Percentiles rank a stretch among this genome's conserved stretches.
These are phyloP conservation scores for Spodoptera littoralis DNA, from an alignment of 2,888 invertebrate genomes.

Conservation along the genomic window DNA sequence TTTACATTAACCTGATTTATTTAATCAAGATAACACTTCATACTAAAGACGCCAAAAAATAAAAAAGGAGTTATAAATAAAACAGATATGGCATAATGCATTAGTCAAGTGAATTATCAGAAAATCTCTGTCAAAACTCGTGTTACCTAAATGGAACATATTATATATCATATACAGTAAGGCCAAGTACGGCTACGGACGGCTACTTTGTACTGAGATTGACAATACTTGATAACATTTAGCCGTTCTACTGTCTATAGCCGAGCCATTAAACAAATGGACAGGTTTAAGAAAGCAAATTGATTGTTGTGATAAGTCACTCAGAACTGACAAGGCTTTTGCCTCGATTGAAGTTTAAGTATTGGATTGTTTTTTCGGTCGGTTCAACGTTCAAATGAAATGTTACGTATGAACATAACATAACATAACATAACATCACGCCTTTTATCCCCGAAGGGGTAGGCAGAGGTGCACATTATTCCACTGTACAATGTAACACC, in stretches of 20 bases:
- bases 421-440: too few relatives aligned
- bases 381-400: too few relatives aligned
- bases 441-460: too few relatives aligned
- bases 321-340: slow-evolving; percentile 62
- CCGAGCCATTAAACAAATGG: slow-evolving; percentile 84
- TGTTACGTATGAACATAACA: too few relatives aligned
- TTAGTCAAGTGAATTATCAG: slow-evolving; percentile 68
- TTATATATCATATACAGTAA: slow-evolving; percentile 11
- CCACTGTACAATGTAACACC: too few relatives aligned
- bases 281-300: slow-evolving; percentile 79
- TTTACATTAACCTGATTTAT: slow-evolving; percentile 27
- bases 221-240: slow-evolving; percentile 85
- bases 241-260: slow-evolving; percentile 79
- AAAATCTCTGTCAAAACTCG: slow-evolving; percentile 71
- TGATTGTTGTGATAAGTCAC: slow-evolving; percentile 85
- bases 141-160: slow-evolving; percentile 63
- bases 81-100: slow-evolving; percentile 57
- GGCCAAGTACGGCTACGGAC: slow-evolving; percentile 49
- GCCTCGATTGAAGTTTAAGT: slow-evolving; percentile 27
- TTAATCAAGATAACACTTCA: slow-evolving; percentile 44
- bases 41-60: slow-evolving; percentile 18
- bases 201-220: slow-evolving; percentile 79
- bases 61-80: slow-evolving; percentile 56
- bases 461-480: too few relatives aligned
- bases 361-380: slow-evolving; percentile 20